Conservation (phyloP, 2,888 invertebrate species). For the Megastigmus dorsalis region DNA sequence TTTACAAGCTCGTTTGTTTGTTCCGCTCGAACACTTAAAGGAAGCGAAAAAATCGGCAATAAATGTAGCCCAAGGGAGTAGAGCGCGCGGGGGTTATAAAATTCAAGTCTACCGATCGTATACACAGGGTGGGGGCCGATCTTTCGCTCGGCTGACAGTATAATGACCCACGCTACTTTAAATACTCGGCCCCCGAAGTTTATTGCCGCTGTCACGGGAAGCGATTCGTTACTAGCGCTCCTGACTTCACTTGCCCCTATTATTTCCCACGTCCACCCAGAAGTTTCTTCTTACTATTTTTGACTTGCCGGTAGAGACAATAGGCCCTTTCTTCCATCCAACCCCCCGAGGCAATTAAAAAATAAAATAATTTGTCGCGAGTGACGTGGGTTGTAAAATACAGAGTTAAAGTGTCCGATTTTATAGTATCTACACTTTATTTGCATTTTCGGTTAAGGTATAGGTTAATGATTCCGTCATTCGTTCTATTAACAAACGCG, state of each 20-base stretch:
- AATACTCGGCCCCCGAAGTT: conserved; percentile 61
- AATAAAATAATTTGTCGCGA: too few relatives aligned
- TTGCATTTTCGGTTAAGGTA: too few relatives aligned
- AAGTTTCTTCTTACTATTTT: conserved; percentile 15
- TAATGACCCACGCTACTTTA: conserved; percentile 68
- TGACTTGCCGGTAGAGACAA: conserved; percentile 9
- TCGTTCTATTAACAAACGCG: too few relatives aligned
- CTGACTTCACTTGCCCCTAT: conserved; percentile 37
- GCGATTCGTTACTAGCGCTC: conserved; percentile 65
- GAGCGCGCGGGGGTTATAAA: conserved; percentile 7
- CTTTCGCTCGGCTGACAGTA: conserved; percentile 62
- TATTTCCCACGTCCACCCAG: conserved; percentile 42
- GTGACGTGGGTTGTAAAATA: too few relatives aligned
- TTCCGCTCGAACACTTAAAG: too few relatives aligned
- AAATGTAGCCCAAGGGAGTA: too few relatives aligned
- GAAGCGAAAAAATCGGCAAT: conserved; percentile 20
- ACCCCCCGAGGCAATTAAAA: too few relatives aligned
- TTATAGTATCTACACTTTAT: too few relatives aligned
- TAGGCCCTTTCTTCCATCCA: neutral
- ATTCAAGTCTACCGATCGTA: conserved; percentile 29
- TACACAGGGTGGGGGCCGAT: conserved; percentile 19
- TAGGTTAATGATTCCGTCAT: too few relatives aligned
- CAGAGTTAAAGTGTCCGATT: too few relatives aligned
- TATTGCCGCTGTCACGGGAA: conserved; percentile 65
- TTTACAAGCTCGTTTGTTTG: too few relatives aligned